Percentiles rank a stretch among this genome's conserved stretches.
phyloP scores from a whole-genome alignment of 2,797 vertebrate genomes.

The Emys orbicularis region DNA sequence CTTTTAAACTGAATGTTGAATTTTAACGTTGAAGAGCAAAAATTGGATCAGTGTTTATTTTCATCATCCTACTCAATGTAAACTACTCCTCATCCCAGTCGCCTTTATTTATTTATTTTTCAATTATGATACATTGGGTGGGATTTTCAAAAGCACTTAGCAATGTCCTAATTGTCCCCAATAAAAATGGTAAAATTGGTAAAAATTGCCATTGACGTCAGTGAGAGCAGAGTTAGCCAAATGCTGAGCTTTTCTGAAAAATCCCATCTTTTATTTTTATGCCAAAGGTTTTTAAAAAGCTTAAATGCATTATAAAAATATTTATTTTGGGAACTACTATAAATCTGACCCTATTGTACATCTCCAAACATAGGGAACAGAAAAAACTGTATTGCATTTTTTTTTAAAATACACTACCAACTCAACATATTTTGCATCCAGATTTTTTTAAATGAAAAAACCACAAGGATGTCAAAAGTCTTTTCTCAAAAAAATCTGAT shows the following conservation, averaged over 20 bases:
- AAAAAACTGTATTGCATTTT: background rate
- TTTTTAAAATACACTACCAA: background rate
- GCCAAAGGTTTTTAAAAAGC: background rate
- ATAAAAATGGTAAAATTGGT: background rate
- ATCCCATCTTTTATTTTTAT: background rate
- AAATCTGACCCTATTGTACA: background rate
- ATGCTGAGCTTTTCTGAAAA: background rate
- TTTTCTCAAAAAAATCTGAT: background rate
- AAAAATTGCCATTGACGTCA: background rate
- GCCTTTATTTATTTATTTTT: background rate
- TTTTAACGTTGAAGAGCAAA: background rate
- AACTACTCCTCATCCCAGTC: background rate
- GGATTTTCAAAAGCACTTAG: background rate
- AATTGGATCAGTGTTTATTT: background rate
- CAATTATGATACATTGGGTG: background rate
- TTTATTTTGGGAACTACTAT: background rate
- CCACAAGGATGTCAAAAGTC: background rate
- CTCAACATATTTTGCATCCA: background rate
- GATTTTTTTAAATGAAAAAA: background rate
- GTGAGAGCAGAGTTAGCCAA: background rate
- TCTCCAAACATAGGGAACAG: background rate
- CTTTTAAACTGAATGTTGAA: background rate
- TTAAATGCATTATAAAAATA: background rate
- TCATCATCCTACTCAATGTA: background rate
- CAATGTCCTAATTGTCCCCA: background rate